A percentile compares a stretch with the other conserved stretches of the same genome.
phyloP scores from a whole-genome alignment of 1,140 invertebrate species.

The Caenorhabditis tropicalis region DNA sequence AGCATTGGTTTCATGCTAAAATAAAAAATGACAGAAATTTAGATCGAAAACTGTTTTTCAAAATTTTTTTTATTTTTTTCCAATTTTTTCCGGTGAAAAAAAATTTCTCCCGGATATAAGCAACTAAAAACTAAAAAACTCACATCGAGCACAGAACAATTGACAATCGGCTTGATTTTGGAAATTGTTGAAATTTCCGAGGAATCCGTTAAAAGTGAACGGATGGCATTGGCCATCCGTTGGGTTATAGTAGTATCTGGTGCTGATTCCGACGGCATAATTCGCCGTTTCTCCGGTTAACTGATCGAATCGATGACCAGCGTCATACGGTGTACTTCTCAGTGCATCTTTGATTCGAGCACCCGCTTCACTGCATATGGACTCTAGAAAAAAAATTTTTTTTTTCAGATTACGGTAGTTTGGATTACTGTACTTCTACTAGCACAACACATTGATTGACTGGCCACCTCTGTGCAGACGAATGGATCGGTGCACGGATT shows the following conservation, averaged over 20 bases:
- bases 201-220: conserved; percentile 64
- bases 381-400: conserved; percentile 30
- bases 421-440: conserved; percentile 12
- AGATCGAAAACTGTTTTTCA: no score
- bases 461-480: conserved; percentile 48
- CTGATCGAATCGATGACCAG: conserved; percentile 48
- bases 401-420: no score
- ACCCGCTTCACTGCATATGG: conserved; percentile 47
- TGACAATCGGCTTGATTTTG: conserved; percentile 70
- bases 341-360: conserved; percentile 7
- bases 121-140: not conserved
- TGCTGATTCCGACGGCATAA: conserved; percentile 48
- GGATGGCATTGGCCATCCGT: conserved; percentile 66
- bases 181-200: conserved; percentile 72
- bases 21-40: no score
- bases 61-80: no score
- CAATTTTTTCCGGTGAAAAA: not conserved
- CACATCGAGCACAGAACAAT: conserved; percentile 69
- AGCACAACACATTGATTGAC: conserved; percentile 53
- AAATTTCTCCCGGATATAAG: not conserved
- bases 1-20: no score
- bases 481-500: conserved; percentile 51
- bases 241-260: conserved; percentile 68
- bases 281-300: conserved; percentile 49
- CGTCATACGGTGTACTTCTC: conserved; percentile 41